phyloP scores from a whole-genome alignment of 2,888 invertebrate species.

The Abrostola tripartita region DNA sequence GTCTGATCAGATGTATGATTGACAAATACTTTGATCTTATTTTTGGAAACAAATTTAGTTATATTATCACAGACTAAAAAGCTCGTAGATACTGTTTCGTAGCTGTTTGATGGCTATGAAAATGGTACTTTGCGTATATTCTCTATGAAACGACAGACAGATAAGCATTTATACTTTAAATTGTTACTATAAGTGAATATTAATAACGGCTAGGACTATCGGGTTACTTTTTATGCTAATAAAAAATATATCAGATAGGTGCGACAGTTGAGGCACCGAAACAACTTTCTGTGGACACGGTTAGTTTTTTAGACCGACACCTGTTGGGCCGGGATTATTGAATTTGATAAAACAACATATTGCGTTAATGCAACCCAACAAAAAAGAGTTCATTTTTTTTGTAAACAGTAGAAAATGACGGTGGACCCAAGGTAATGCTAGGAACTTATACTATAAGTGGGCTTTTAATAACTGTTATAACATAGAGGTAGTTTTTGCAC shows the following conservation, averaged over 20 bases:
- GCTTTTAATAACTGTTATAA: slow-evolving; percentile 35
- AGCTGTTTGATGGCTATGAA: too few relatives aligned
- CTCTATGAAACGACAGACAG: neutral
- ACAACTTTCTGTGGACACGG: slow-evolving; percentile 81
- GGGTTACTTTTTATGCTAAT: slow-evolving; percentile 64
- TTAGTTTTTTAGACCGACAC: slow-evolving; percentile 77
- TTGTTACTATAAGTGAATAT: slow-evolving; percentile 42
- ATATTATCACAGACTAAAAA: too few relatives aligned
- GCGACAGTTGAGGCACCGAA: slow-evolving; percentile 82
- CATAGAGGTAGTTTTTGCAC: slow-evolving; percentile 26
- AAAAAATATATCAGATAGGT: slow-evolving; percentile 77
- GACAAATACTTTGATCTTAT: too few relatives aligned
- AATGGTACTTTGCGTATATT: neutral
- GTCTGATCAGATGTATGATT: too few relatives aligned
- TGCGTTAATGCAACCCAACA: slow-evolving; percentile 60
- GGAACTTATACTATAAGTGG: slow-evolving; percentile 33
- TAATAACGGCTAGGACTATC: slow-evolving; percentile 64
- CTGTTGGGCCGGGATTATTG: slow-evolving; percentile 79
- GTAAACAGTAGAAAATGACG: slow-evolving; percentile 46
- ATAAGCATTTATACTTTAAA: slow-evolving; percentile 15
- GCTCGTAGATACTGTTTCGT: too few relatives aligned
- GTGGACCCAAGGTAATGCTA: slow-evolving; percentile 33
- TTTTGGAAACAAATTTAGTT: too few relatives aligned
- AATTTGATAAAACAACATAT: slow-evolving; percentile 75
- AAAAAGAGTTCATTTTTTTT: slow-evolving; percentile 56